A percentile compares a stretch with the other conserved stretches of the same genome.
Evolutionary conservation across 2,113 vertebrate genomes (phyloP).

Genomic region (Phasianus colchicus): DNA sequence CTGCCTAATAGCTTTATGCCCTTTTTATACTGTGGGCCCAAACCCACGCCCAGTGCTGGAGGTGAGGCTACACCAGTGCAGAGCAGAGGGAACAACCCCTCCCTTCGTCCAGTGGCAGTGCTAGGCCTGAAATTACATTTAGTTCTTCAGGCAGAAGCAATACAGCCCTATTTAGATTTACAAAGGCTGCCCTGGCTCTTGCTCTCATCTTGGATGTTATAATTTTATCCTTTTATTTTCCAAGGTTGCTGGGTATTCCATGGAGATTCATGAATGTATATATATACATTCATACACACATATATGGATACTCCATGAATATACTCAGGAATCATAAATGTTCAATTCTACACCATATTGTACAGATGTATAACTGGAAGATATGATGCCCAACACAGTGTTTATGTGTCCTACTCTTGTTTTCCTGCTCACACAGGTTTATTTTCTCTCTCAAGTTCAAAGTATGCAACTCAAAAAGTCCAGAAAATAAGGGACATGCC

Average conservation of each 20-base stretch:
- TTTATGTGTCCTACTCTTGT: constrained; percentile 1
- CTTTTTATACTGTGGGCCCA: not conserved
- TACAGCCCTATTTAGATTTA: not conserved
- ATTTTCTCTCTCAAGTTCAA: constrained; percentile 23
- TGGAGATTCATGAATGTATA: not conserved
- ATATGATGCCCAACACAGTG: not conserved
- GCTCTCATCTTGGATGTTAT: not conserved
- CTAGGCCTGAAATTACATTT: not conserved
- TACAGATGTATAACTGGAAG: not conserved
- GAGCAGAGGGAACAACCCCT: not conserved
- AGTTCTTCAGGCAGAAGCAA: not conserved
- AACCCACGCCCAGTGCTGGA: not conserved
- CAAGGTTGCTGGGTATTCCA: not conserved
- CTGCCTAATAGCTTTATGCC: not conserved
- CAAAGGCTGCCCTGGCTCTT: not conserved
- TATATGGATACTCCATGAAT: not conserved
- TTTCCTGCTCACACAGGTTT: constrained; percentile 11
- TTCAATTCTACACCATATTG: not conserved
- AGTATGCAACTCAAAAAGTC: not conserved
- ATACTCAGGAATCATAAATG: not conserved
- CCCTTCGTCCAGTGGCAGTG: not conserved
- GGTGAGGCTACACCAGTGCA: not conserved
- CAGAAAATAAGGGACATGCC: not conserved
- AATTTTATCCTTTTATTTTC: not conserved
- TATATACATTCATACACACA: no score